These are phyloP conservation scores for Tachycineta bicolor DNA, from an alignment of 2,113 vertebrate species.

Conservation along the genomic window DNA sequence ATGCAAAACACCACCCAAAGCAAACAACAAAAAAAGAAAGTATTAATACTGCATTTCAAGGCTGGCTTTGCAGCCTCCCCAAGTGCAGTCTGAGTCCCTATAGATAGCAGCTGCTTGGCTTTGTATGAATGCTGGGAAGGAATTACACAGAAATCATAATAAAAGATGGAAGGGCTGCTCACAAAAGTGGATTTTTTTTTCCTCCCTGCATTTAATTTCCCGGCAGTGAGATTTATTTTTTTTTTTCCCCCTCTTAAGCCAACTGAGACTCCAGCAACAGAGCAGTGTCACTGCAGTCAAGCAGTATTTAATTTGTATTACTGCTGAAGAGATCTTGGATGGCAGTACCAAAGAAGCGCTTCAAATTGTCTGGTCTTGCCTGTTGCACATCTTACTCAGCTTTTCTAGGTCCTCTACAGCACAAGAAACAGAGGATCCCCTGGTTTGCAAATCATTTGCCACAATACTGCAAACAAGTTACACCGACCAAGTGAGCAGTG, in stretches of 20 bases:
- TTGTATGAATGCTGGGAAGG: neutral
- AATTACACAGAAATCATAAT: neutral
- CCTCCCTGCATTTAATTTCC: neutral
- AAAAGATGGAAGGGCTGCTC: neutral
- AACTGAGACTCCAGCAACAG: neutral
- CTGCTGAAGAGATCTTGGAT: slow-evolving; percentile 3
- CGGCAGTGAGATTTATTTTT: neutral
- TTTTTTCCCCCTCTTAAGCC: neutral
- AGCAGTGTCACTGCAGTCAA: neutral
- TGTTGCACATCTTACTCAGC: slow-evolving; percentile 7
- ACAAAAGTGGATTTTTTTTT: neutral
- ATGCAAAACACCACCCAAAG: neutral
- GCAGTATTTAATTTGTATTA: slow-evolving; percentile 21
- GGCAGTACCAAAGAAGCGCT: neutral
- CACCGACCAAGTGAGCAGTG: fast-evolving
- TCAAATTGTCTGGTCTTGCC: neutral
- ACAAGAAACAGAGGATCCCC: neutral
- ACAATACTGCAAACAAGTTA: neutral
- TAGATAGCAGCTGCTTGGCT: neutral
- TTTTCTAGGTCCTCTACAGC: neutral
- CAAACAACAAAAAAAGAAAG: neutral
- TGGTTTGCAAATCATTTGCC: neutral
- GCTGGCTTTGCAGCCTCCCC: neutral
- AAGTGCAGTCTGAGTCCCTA: neutral
- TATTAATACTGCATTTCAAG: neutral